Percentiles rank a stretch among this genome's conserved stretches.
These are phyloP conservation scores for Dascillus cervinus DNA, from an alignment of 2,888 invertebrate species.

Conservation along the genomic window DNA sequence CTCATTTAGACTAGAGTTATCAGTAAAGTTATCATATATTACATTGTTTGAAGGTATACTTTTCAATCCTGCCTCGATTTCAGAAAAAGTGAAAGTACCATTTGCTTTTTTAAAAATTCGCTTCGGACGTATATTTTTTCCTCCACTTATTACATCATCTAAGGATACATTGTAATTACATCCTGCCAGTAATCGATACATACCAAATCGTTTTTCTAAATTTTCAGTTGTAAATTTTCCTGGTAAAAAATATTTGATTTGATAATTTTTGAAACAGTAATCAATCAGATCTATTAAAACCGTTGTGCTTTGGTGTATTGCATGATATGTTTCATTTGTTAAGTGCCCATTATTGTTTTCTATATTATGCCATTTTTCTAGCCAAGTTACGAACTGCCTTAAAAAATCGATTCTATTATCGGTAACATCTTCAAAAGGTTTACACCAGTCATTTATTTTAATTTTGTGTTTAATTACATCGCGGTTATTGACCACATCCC, in stretches of 20 bases:
- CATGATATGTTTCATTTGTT: slow-evolving; percentile 9
- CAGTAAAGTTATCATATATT: not conserved
- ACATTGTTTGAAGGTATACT: not conserved
- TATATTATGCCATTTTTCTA: too few relatives aligned
- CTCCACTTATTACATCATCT: too few relatives aligned
- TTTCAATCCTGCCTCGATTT: not conserved
- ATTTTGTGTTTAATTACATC: too few relatives aligned
- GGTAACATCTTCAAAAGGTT: too few relatives aligned
- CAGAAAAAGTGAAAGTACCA: slow-evolving; percentile 1
- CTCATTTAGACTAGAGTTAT: not conserved
- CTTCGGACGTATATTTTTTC: too few relatives aligned
- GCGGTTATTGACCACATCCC: too few relatives aligned
- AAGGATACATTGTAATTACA: slow-evolving; percentile 15
- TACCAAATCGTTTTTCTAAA: slow-evolving; percentile 13
- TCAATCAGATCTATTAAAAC: slow-evolving; percentile 8
- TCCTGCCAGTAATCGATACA: slow-evolving; percentile 10
- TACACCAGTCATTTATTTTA: too few relatives aligned
- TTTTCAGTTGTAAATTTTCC: slow-evolving; percentile 13
- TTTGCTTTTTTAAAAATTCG: slow-evolving; percentile 2
- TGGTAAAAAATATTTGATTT: slow-evolving; percentile 5
- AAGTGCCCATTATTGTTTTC: slow-evolving; percentile 3
- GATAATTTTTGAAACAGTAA: slow-evolving; percentile 9
- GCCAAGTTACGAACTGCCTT: too few relatives aligned
- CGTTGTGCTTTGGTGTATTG: slow-evolving; percentile 8
- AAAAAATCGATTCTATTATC: slow-evolving; percentile 2